phyloP scores from a whole-genome alignment of 1,140 invertebrate genomes.

The Ceratina japonica region DNA sequence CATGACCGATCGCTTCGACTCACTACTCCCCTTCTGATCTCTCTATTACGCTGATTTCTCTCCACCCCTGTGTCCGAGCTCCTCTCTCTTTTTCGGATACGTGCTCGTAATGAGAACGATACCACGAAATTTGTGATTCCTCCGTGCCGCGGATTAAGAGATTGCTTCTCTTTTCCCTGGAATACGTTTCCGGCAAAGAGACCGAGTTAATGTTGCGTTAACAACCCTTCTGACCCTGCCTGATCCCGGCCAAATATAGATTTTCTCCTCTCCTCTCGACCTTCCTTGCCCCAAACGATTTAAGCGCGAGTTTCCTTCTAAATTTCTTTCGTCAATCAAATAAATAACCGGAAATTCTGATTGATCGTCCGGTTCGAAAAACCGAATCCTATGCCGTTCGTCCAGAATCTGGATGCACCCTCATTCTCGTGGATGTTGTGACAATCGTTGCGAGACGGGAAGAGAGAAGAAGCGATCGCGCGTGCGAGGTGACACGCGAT shows the following conservation, averaged over 20 bases:
- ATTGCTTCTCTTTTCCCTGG: not conserved
- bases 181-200: not conserved
- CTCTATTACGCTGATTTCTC: constrained; percentile 70
- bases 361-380: no score
- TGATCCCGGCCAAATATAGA: not conserved
- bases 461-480: constrained; percentile 7
- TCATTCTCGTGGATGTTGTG: constrained; percentile 18
- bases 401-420: not conserved
- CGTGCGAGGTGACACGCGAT: constrained; percentile 54
- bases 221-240: constrained; percentile 2
- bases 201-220: constrained; percentile 28
- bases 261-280: not conserved
- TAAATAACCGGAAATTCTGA: no score
- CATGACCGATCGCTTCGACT: constrained; percentile 73
- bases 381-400: no score
- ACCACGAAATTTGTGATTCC: not conserved
- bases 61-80: not conserved
- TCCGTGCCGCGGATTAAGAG: not conserved
- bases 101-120: constrained; percentile 6
- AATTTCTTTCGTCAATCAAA: no score
- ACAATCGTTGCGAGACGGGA: constrained; percentile 14
- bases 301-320: no score
- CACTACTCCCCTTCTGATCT: constrained; percentile 66
- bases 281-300: no score
- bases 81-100: not conserved